A percentile compares a stretch with the other conserved stretches of the same genome.
Evolutionary conservation across 1,140 invertebrate species (phyloP).

Genomic region (Tetragnatha versicolor): DNA sequence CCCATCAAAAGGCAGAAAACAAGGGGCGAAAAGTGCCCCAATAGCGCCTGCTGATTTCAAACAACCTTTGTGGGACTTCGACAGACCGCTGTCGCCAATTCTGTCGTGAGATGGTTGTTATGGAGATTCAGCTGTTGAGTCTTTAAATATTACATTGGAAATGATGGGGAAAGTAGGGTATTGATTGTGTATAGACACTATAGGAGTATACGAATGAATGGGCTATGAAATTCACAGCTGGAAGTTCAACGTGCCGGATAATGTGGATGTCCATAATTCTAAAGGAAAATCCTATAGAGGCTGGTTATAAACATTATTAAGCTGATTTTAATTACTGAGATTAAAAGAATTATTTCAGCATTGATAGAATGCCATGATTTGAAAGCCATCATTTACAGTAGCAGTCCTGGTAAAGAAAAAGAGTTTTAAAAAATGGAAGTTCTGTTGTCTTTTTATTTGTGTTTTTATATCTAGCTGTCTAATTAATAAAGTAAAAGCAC

Average conservation of each 20-base stretch:
- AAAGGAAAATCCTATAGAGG: neutral
- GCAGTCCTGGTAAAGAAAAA: too few species aligned
- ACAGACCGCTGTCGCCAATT: neutral
- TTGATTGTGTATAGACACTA: neutral
- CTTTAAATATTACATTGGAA: slow-evolving; percentile 5
- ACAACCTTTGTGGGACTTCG: neutral
- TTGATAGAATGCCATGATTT: neutral
- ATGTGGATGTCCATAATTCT: too few species aligned
- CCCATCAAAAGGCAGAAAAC: neutral
- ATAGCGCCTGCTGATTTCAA: slow-evolving; percentile 7
- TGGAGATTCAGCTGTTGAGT: slow-evolving; percentile 1
- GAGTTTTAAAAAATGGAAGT: too few species aligned
- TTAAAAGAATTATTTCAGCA: neutral
- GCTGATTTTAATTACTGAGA: neutral
- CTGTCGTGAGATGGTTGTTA: slow-evolving; percentile 13
- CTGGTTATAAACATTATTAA: neutral
- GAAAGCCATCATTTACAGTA: neutral
- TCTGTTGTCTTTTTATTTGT: too few species aligned
- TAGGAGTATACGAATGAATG: neutral
- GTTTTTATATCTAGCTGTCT: too few species aligned
- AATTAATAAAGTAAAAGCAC: too few species aligned
- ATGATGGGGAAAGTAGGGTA: slow-evolving; percentile 6
- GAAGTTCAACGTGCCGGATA: too few species aligned
- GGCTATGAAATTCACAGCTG: neutral
- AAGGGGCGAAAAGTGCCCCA: too few species aligned